These are phyloP conservation scores for Frankliniella fusca DNA, from an alignment of 2,888 invertebrate species.

Conservation along the genomic window DNA sequence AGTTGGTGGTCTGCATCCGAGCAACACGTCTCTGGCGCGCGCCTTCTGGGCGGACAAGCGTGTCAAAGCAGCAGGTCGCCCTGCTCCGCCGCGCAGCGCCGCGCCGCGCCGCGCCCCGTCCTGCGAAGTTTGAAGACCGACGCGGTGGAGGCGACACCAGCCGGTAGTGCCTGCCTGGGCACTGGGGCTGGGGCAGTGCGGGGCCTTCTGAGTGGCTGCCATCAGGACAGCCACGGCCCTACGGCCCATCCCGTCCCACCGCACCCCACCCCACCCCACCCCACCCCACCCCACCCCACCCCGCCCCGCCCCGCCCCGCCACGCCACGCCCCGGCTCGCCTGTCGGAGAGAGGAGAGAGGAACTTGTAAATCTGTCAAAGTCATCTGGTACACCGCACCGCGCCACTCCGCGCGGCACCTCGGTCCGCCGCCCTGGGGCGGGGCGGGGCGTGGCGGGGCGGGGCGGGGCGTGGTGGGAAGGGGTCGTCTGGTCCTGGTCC, in stretches of 20 bases:
- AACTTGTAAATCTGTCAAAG: neutral
- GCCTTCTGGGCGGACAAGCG: neutral
- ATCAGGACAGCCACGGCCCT: too few species aligned
- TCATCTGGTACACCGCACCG: neutral
- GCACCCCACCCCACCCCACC: too few species aligned
- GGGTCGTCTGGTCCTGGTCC: neutral
- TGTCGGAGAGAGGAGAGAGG: neutral
- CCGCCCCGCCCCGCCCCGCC: too few species aligned
- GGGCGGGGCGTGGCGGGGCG: neutral
- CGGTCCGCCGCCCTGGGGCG: neutral
- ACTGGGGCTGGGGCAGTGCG: neutral
- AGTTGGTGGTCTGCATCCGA: too few species aligned
- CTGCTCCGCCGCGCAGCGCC: too few species aligned
- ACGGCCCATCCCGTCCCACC: too few species aligned
- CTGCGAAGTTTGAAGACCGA: neutral
- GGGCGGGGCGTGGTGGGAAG: neutral
- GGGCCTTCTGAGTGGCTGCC: neutral
- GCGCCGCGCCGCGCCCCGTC: too few species aligned
- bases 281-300: too few species aligned
- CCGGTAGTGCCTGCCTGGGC: neutral
- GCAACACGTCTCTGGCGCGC: too few species aligned
- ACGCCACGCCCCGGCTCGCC: too few species aligned
- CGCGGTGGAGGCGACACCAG: neutral
- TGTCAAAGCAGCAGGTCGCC: neutral
- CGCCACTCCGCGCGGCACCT: neutral